Evolutionary conservation across 2,797 vertebrate genomes (phyloP), one percentile per base, ranked within the genome.

Genomic region (Valencia hispanica): DNA sequence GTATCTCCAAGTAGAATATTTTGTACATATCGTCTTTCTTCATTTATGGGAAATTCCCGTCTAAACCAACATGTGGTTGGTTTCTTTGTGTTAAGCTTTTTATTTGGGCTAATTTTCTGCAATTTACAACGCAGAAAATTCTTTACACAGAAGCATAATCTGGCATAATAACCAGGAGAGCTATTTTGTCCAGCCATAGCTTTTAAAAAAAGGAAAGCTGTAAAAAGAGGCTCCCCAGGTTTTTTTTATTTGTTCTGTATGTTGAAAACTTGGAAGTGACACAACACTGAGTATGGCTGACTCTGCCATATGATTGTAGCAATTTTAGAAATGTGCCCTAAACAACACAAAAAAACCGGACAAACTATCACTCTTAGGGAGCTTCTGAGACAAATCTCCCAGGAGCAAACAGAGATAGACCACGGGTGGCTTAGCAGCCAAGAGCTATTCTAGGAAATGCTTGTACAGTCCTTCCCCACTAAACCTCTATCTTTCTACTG

Each of bases 361-460:
- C 79, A 91, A 94, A 93, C 84, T 85, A 92, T 91, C 88, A 87
- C 87, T 93, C 89, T 91, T 87, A 82, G 86, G 87, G 86, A 92
- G 93, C 90, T 91, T 94, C 85, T 88, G 83, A 94, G 88, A 89
- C 89, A 90, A 92, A 91, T 94, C 94, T 95, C 94, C 68, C 76
- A 91, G 92, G 93, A 93, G 89, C 87, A 79, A 85, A 90, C 88
- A 92, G 87, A 94, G 91, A 91, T 92, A 94, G 93, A 95, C 93
- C 88, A 93, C 91, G 88, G 93, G 92, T 94, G 89, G 92, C 91
- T 95, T 93, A 91, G 83, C 75, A 80, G 93, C 93, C 93, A 93
- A 89, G 81, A 93, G 91, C 93, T 93, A 93, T 95, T 95, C 90
- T 88, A 84, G 89, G 90, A 94, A 93, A 87, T 89, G 91, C 94